Base-by-base conservation (phyloP, 1,140 invertebrate species). In the Notospermus geniculatus region DNA sequence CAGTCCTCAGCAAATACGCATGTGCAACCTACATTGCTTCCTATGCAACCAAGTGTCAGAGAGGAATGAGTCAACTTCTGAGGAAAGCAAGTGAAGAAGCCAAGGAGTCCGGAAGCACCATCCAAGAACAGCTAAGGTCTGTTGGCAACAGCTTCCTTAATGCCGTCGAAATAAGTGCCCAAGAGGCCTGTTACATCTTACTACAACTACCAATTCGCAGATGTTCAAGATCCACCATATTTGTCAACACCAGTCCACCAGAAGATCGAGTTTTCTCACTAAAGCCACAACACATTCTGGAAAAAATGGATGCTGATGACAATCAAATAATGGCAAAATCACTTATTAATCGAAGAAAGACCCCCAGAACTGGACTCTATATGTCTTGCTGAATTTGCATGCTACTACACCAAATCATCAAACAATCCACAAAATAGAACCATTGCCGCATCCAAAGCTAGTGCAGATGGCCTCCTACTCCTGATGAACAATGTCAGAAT, bases 101-200 rank as follows among this genome's bases (percentile, higher is more conserved):
- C 11, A 13, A 13, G 19, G 11, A 43, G 11, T 13, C 39, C 11
- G 19, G 19, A 13, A 13, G 11, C 19, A 19, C 11, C 19, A 43
- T 43, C 39, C 11, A 43, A 43, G 11, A 43, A 19, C 39, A 43
- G 39, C 11, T 43, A 19, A 43, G 39, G 19, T 11, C 39, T 43
- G 19, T 43, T 43, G 39, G 39, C 39, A 43, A 43, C 30, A 27
- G n/a, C 27, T 60, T 64, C 57, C 36, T 64, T 1, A 64, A 64
- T 57, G 57, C 57, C 25, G 29, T 57, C n/a, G 58, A 64, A 53
- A 28, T 68, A n/a, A 63, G 57, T 58, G 66, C 66, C 11, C 66
- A 68, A 60, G 66, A 68, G 36, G 63, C 66, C 13, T 57, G 46
- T 15, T 65, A 68, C 32, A 27, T 62, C 15, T 43, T 63, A 9